Conservation (phyloP, 2,888 invertebrate species). For the Apodemia hepburni region DNA sequence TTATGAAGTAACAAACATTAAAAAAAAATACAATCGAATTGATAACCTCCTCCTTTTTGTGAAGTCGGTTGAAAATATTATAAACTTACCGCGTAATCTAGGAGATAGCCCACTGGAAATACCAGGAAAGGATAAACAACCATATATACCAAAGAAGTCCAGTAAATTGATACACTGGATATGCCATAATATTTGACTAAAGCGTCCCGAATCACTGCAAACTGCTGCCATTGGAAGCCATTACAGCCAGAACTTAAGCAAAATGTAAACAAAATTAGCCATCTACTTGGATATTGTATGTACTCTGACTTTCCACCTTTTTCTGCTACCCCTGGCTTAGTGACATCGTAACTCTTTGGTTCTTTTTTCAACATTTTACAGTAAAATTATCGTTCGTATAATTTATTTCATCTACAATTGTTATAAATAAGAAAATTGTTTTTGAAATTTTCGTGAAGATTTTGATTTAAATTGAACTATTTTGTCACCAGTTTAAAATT, state of each 20-base stretch:
- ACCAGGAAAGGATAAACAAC: not conserved
- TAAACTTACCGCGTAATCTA: conserved; percentile 7
- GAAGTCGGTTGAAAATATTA: not conserved
- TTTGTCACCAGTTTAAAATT: not conserved
- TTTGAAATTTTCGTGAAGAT: not conserved
- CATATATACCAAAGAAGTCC: conserved; percentile 16
- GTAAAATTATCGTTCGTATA: not conserved
- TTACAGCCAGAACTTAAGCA: not conserved
- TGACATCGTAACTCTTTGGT: conserved; percentile 4
- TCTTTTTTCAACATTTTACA: not conserved
- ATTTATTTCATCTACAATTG: not conserved
- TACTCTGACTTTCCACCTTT: conserved; percentile 3
- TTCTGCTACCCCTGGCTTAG: not conserved
- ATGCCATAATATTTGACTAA: conserved; percentile 16
- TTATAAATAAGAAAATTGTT: no score
- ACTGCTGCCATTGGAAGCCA: conserved; percentile 16
- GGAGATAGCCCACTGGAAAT: conserved; percentile 5
- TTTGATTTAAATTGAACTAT: not conserved
- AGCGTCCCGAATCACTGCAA: conserved; percentile 15
- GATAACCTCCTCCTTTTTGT: no score
- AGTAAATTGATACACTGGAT: conserved; percentile 40
- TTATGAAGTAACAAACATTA: no score
- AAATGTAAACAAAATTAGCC: conserved; percentile 2
- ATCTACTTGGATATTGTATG: conserved; percentile 2
- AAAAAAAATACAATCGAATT: no score